These are phyloP conservation scores for Channallabes apus DNA, from an alignment of 2,797 vertebrate genomes.

Conservation along the genomic window DNA sequence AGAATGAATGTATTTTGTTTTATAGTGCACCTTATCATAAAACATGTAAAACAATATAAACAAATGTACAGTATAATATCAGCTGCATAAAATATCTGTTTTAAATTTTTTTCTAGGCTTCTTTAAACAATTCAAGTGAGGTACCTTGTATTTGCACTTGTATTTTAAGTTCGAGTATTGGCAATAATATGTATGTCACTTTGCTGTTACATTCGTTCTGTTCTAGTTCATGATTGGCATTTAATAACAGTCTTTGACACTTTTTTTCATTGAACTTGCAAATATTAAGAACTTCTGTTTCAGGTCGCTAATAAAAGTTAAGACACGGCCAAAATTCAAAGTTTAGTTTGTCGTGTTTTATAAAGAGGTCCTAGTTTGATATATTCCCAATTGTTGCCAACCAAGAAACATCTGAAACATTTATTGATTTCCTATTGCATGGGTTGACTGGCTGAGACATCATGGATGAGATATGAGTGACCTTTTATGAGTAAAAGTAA, in stretches of 20 bases:
- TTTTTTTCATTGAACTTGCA: background rate
- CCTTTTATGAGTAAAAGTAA: slow-evolving; percentile 44
- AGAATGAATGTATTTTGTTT: too few species aligned
- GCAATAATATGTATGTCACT: background rate
- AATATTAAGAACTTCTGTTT: background rate
- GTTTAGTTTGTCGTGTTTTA: background rate
- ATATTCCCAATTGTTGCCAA: background rate
- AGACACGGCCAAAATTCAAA: background rate
- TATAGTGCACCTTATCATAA: too few species aligned
- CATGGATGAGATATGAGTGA: slow-evolving; percentile 53
- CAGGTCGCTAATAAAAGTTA: background rate
- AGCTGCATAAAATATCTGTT: background rate
- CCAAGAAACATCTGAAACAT: slow-evolving; percentile 5
- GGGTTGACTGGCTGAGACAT: background rate
- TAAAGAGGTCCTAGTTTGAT: background rate
- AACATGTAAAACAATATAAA: background rate
- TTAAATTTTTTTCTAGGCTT: background rate
- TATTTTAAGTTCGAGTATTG: background rate
- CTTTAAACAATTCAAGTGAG: background rate
- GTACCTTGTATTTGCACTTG: background rate
- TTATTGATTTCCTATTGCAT: slow-evolving; percentile 7
- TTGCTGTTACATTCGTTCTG: background rate
- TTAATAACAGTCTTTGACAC: background rate
- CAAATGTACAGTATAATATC: background rate
- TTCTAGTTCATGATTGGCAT: background rate